These are phyloP conservation scores for Lepas anatifera DNA, from an alignment of 2,888 invertebrate genomes.

Conservation along the genomic window DNA sequence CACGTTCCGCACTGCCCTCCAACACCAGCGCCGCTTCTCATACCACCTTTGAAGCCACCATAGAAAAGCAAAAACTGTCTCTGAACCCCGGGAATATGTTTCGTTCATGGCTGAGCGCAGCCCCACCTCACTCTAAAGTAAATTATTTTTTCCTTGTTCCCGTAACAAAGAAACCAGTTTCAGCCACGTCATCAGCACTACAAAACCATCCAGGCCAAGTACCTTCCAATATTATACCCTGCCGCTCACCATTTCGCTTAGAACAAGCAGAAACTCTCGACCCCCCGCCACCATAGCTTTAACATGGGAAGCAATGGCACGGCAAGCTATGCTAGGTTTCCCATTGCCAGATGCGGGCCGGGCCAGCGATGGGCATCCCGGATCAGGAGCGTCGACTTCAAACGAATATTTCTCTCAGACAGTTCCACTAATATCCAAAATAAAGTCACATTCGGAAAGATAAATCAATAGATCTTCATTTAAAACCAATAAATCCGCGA, in stretches of 20 bases:
- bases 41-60: no score
- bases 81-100: no score
- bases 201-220: background rate
- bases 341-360: background rate
- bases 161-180: background rate
- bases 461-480: background rate
- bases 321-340: background rate
- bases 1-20: background rate
- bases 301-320: background rate
- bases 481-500: background rate
- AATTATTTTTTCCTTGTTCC: background rate
- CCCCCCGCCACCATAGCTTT: background rate
- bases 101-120: no score
- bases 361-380: background rate
- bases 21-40: background rate
- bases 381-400: background rate
- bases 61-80: no score
- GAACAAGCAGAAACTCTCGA: background rate
- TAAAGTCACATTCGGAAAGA: background rate
- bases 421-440: background rate
- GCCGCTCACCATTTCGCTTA: background rate
- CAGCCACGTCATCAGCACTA: background rate
- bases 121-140: background rate
- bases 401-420: background rate
- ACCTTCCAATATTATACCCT: background rate